Conservation (phyloP, 2,113 vertebrate species). For the Phalacrocorax brasilianus region DNA sequence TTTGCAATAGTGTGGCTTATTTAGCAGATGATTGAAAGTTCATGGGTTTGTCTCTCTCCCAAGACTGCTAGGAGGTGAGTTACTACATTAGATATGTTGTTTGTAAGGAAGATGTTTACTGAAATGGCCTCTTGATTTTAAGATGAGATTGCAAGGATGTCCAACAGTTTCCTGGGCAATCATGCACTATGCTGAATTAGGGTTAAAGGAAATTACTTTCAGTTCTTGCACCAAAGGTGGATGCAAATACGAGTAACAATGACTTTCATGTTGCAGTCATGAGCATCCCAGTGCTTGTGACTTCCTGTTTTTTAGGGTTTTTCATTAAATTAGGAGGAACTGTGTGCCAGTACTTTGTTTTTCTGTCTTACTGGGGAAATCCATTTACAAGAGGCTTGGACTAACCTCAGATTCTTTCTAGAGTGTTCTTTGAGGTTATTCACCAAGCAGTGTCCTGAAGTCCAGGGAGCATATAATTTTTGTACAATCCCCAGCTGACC, state of each 20-base stretch:
- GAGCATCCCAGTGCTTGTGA: neutral
- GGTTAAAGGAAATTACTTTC: neutral
- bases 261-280: neutral
- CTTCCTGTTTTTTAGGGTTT: neutral
- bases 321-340: neutral
- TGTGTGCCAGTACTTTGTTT: neutral
- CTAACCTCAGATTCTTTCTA: neutral
- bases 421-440: neutral
- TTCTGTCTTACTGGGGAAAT: neutral
- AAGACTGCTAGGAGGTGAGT: neutral
- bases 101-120: neutral
- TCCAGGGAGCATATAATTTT: neutral
- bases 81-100: neutral
- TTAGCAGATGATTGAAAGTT: neutral
- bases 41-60: neutral
- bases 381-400: neutral
- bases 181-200: neutral
- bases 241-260: neutral
- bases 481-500: neutral
- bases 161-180: neutral
- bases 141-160: neutral
- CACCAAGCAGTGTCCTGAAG: neutral
- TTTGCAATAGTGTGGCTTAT: neutral
- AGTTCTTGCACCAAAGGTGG: neutral
- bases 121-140: neutral